Conservation (phyloP, 2,888 invertebrate genomes). For the Phanerotoma sp. region DNA sequence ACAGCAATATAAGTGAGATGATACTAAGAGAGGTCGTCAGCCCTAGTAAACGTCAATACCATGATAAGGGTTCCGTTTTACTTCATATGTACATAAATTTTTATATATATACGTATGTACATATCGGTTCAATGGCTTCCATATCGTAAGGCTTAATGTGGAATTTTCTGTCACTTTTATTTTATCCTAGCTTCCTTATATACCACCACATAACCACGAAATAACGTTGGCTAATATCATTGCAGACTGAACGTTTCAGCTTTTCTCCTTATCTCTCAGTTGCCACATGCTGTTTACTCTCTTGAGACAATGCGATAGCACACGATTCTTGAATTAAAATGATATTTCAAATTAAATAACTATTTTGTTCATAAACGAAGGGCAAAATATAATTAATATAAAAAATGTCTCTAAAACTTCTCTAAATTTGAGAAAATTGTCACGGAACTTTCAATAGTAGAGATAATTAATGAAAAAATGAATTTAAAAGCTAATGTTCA, state of each 20-base stretch:
- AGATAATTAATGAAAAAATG: no score
- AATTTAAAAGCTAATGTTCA: no score
- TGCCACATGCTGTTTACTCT: neutral
- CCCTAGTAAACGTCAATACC: conserved; percentile 5
- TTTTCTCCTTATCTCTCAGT: neutral
- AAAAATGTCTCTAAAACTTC: no score
- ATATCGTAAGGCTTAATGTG: no score
- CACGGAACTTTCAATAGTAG: no score
- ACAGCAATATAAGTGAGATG: neutral
- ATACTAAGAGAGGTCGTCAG: conserved; percentile 6
- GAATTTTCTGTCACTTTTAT: neutral
- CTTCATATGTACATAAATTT: conserved; percentile 11
- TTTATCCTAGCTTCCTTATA: neutral
- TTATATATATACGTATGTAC: no score
- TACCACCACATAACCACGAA: neutral
- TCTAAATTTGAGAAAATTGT: no score
- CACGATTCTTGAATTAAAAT: no score
- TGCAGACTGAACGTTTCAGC: conserved; percentile 3
- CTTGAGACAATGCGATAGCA: neutral
- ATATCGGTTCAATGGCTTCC: no score
- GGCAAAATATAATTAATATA: no score
- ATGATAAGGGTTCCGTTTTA: conserved; percentile 2
- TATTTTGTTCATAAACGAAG: neutral
- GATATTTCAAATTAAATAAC: neutral
- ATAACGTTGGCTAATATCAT: neutral